These are phyloP conservation scores for Ornithoptera alexandrae DNA, from an alignment of 2,888 invertebrate genomes.

Conservation along the genomic window DNA sequence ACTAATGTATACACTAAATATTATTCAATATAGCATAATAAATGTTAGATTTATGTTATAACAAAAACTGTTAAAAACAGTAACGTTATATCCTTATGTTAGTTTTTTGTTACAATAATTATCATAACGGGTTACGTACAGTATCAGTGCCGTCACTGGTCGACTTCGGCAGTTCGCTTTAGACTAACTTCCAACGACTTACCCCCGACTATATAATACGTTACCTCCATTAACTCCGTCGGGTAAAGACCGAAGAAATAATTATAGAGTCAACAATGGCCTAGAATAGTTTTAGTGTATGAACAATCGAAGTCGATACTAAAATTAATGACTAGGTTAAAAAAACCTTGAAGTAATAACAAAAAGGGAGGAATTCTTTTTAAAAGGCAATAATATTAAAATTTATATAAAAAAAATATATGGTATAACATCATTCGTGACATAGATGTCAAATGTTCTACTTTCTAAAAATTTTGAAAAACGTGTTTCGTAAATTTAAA, in stretches of 20 bases:
- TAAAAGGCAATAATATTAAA: background rate
- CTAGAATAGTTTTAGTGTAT: slow-evolving; percentile 8
- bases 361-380: background rate
- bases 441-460: background rate
- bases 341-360: background rate
- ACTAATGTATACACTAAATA: background rate
- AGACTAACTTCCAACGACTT: slow-evolving; percentile 48
- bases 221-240: slow-evolving; percentile 49
- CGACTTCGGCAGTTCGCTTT: slow-evolving; percentile 47
- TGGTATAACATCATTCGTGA: background rate
- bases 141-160: slow-evolving; percentile 41
- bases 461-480: slow-evolving; percentile 4
- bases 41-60: slow-evolving; percentile 1
- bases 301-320: background rate
- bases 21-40: background rate
- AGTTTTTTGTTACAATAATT: slow-evolving; percentile 13
- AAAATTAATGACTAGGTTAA: background rate
- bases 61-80: background rate
- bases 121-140: slow-evolving; percentile 45
- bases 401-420: background rate
- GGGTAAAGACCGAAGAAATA: slow-evolving; percentile 31
- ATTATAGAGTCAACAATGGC: slow-evolving; percentile 31
- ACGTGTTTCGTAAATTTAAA: background rate
- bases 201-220: slow-evolving; percentile 59
- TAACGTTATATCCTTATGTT: slow-evolving; percentile 4